Evolutionary conservation across 2,797 vertebrate species (phyloP), one percentile per base, ranked within the genome.

Genomic region (Melanotaenia trifasciata): DNA sequence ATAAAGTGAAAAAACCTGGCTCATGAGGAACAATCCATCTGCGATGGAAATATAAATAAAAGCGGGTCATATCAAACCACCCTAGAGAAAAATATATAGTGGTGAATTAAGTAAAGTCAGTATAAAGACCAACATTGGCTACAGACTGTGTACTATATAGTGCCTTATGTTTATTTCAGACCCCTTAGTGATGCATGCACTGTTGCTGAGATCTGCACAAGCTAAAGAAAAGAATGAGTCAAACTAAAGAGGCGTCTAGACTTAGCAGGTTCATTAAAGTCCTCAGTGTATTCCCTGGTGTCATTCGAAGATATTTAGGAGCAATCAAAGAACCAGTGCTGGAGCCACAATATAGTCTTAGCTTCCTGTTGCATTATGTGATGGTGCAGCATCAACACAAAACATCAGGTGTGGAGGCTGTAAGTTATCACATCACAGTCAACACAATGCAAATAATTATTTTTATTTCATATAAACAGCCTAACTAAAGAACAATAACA

Each of bases 381-480:
- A 1, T 4, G 28, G 8, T 8, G 10, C 16, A 33, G 2, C 12
- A 24, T 4, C 8, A n/a, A 45, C 4, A 8, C 20, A 47, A 45
- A 24, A 13, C 7, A 45, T n/a, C 38, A 8, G 0, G 8, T 24
- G 50, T 53, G 22, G 22, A 16, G 26, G 26, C 26, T 16, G 58
- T 38, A 3, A 82, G 70, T 59, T 22, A 85, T 54, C 53, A 89
- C 68, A 76, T 74, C 62, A 85, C 58, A 78, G 56, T 79, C 76
- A 86, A 53, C 75, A 53, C 77, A 78, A 72, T 89, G 86, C 86
- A 84, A 90, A 89, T 85, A 60, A 78, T 75, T 63, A 59, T 83
- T 88, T 92, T 93, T 90, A 94, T 93, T 93, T 33, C 73, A 87
- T 92, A 93, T 80, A 94, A 92, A 92, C 83, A 51, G 26, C 43